Percentiles rank a stretch among this genome's conserved stretches.
phyloP scores from a whole-genome alignment of 2,888 invertebrate species.

The Campoletis raptor region DNA sequence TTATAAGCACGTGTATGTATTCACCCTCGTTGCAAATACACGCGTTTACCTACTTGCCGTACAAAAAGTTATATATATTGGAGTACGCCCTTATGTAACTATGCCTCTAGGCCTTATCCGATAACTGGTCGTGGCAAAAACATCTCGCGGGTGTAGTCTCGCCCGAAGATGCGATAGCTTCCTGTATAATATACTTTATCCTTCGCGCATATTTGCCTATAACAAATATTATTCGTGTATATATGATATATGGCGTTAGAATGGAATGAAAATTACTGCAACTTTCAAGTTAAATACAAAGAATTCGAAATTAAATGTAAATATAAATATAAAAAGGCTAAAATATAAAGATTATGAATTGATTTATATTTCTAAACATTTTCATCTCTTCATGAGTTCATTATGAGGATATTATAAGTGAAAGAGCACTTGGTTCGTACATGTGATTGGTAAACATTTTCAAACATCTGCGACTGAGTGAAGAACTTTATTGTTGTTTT shows the following conservation, averaged over 20 bases:
- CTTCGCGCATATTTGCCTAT: slow-evolving; percentile 24
- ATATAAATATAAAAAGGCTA: too few species aligned
- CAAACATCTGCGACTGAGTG: too few species aligned
- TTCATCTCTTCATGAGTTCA: too few species aligned
- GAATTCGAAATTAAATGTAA: too few species aligned
- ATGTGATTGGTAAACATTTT: too few species aligned
- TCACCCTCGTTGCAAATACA: slow-evolving; percentile 19
- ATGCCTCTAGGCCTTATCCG: background rate
- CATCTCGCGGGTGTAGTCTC: slow-evolving; percentile 4
- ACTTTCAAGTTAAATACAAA: slow-evolving; percentile 3
- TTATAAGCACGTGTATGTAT: slow-evolving; percentile 31
- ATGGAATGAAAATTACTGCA: background rate
- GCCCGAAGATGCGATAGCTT: slow-evolving; percentile 29
- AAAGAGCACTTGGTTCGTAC: too few species aligned
- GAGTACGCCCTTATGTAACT: background rate
- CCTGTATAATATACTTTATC: background rate
- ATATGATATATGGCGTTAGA: background rate
- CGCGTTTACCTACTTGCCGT: slow-evolving; percentile 11
- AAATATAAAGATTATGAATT: too few species aligned
- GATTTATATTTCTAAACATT: background rate
- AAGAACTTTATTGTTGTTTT: too few species aligned
- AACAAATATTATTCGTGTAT: slow-evolving; percentile 20
- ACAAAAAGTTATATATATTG: background rate
- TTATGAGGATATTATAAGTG: too few species aligned
- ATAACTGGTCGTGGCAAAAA: slow-evolving; percentile 28